A percentile compares a stretch with the other conserved stretches of the same genome.
phyloP scores from a whole-genome alignment of 2,113 vertebrate genomes.

The Pseudopodoces humilis region DNA sequence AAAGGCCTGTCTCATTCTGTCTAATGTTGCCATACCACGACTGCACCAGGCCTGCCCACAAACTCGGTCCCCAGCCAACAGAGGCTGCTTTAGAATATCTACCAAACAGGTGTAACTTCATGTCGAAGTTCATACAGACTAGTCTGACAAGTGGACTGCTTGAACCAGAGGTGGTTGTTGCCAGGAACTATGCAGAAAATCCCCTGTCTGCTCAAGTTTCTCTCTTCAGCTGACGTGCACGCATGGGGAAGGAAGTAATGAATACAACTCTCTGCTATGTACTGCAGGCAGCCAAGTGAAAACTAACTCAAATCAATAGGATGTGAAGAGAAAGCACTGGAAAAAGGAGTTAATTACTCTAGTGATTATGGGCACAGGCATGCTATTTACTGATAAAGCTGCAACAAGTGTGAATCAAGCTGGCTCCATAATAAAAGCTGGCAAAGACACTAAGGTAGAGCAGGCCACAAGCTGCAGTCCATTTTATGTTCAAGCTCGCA shows the following conservation, averaged over 20 bases:
- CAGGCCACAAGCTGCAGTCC: not conserved
- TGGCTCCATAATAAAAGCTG: not conserved
- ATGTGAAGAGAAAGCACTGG: not conserved
- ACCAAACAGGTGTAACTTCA: not conserved
- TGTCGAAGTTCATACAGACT: not conserved
- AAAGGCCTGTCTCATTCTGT: not conserved
- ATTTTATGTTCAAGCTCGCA: not conserved
- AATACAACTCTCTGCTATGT: not conserved
- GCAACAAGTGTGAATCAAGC: not conserved
- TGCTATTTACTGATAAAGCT: not conserved
- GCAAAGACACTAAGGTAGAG: not conserved
- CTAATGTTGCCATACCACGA: accelerated
- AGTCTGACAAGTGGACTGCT: not conserved
- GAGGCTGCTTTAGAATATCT: not conserved
- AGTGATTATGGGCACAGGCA: not conserved
- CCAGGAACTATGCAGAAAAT: not conserved
- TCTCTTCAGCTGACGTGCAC: not conserved
- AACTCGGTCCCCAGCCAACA: not conserved
- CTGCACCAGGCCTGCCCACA: not conserved
- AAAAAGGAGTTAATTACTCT: not conserved
- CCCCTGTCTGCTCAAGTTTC: not conserved
- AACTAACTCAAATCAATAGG: not conserved
- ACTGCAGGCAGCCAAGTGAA: not conserved
- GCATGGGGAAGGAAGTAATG: not conserved
- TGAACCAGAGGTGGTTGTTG: not conserved